Base-by-base conservation (phyloP, 2,113 vertebrate species). In the Cyprinus carpio region DNA sequence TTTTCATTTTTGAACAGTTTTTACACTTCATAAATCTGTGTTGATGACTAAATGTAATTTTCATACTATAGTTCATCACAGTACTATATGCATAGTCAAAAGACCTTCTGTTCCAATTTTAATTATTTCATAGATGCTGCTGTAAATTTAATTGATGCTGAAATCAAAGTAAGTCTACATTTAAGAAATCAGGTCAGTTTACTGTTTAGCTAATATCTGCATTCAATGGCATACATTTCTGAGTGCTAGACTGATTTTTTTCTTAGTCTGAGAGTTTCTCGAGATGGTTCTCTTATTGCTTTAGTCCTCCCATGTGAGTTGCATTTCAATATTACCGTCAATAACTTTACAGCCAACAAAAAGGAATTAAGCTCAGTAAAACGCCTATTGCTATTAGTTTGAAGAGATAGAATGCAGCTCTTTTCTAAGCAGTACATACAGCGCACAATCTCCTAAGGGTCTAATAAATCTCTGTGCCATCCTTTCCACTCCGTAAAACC, bases 401-500 rank as follows among this genome's bases (percentile, higher is more conserved):
- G 15, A 82, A 81, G 20, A 65, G 34, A 83, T 29, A 56, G 20
- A 84, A 75, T 75, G 75, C 29, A 80, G 69, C 69, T 81, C 80
- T 31, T n/a, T n/a, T 81, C 80, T 29, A 69, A 40, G 76, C 12
- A 43, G 56, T 46, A 67, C 56, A 75, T 37, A n/a, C 43, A 54
- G 46, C 20, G 16, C 71, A 29, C n/a, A 49, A 81, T 75, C 85
- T 86, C 78, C 56, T 51, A 23, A 2, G 46, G 78, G 85, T 78
- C 82, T 60, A 84, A 64, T 87, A 64, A 80, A 84, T 65, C 20
- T 58, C 76, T 64, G 29, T 27, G 43, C 74, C 72, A 88, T 90
- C 88, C 89, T 85, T 91, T 89, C 76, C 89, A 87, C 85, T 81
- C 87, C 58, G 84, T 8, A 84, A 85, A 11, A 78, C 85, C 89